phyloP scores from a whole-genome alignment of 2,113 vertebrate species.

The Mus pahari region DNA sequence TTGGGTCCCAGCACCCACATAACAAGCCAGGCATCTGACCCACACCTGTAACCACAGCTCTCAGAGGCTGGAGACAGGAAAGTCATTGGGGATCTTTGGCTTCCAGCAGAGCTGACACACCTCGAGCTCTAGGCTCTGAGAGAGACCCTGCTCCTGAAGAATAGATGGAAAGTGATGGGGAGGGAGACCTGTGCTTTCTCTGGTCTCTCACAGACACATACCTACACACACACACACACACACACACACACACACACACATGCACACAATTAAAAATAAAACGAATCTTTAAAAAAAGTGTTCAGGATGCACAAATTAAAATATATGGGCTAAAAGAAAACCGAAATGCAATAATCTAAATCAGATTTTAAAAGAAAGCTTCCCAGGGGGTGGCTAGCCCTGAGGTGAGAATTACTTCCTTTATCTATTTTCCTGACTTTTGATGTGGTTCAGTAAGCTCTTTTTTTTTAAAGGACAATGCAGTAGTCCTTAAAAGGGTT shows the following conservation, averaged over 20 bases:
- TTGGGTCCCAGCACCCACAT: not conserved
- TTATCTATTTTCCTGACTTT: not conserved
- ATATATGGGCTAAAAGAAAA: not conserved
- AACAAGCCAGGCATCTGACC: not conserved
- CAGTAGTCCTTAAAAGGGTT: not conserved
- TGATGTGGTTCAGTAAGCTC: not conserved
- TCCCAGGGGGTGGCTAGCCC: not conserved
- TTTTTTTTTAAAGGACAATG: not conserved
- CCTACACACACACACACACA: not conserved
- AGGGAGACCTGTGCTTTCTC: not conserved
- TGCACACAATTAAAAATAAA: not conserved
- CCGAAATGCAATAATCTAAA: conserved; percentile 8
- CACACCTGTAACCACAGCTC: not conserved
- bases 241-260: not conserved
- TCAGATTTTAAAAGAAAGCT: not conserved
- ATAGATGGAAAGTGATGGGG: not conserved
- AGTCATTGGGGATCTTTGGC: not conserved
- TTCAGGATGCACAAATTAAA: conserved; percentile 7
- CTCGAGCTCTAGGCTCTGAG: not conserved
- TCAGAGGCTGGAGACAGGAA: not conserved
- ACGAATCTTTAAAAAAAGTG: not conserved
- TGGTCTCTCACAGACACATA: not conserved
- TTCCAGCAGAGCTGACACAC: not conserved
- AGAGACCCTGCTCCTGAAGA: not conserved
- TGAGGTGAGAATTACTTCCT: not conserved